Conservation (phyloP, 2,888 invertebrate genomes). For the Dioctria rufipes region DNA sequence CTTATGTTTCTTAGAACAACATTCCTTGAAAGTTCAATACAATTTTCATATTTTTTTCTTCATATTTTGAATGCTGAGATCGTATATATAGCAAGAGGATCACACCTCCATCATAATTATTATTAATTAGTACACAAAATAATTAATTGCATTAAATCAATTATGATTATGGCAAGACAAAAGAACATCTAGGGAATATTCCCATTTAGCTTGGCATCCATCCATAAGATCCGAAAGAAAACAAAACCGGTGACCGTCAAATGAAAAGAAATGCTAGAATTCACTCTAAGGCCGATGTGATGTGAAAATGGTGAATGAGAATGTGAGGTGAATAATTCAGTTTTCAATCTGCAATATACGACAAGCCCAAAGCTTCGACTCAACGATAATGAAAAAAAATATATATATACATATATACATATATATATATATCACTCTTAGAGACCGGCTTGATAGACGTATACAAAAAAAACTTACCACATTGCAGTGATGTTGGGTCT, state of each 20-base stretch:
- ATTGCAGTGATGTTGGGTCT: constrained; percentile 20
- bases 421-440: neutral
- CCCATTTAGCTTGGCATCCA: constrained; percentile 5
- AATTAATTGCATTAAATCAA: neutral
- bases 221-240: constrained; percentile 7
- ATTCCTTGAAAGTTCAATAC: too few relatives aligned
- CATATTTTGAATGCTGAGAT: too few relatives aligned
- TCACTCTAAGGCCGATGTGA: constrained; percentile 3
- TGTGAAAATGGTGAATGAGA: neutral
- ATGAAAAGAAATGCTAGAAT: constrained; percentile 25
- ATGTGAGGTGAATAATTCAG: neutral
- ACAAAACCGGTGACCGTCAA: constrained; percentile 28
- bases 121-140: neutral
- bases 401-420: neutral
- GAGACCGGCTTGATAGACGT: too few relatives aligned
- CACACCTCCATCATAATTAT: neutral
- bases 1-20: too few relatives aligned
- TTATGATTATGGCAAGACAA: neutral
- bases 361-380: neutral
- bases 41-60: too few relatives aligned
- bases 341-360: neutral
- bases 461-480: constrained; percentile 13
- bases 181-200: neutral
- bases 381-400: neutral
- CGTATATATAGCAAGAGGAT: too few relatives aligned